Conservation (phyloP, 2,113 vertebrate genomes). For the Oreochromis aureus region DNA sequence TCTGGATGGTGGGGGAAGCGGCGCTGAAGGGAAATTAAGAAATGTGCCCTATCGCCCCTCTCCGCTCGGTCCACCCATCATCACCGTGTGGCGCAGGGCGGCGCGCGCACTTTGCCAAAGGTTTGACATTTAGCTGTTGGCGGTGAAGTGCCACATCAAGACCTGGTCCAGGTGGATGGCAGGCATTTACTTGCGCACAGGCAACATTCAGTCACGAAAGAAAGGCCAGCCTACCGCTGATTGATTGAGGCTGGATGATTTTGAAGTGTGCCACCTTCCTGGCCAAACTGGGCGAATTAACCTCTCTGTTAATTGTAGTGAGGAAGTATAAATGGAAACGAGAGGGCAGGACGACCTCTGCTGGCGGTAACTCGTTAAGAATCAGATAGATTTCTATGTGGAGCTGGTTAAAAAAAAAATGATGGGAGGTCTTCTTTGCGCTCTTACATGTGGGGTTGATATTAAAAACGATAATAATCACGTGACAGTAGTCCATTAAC, state of each 20-base stretch:
- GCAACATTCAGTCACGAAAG: neutral
- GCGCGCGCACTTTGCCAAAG: conserved; percentile 26
- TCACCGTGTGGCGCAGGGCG: conserved; percentile 53
- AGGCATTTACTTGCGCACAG: neutral
- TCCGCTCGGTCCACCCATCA: conserved; percentile 59
- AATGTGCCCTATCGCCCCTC: conserved; percentile 58
- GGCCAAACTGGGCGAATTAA: conserved; percentile 12
- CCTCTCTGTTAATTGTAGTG: conserved; percentile 5
- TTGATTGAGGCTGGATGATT: neutral
- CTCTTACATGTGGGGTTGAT: neutral
- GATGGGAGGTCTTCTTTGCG: neutral
- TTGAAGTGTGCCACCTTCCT: neutral
- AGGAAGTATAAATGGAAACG: neutral
- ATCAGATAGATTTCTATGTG: neutral
- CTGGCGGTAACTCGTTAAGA: neutral
- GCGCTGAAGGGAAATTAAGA: conserved; percentile 40
- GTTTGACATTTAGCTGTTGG: conserved; percentile 27
- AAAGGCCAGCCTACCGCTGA: neutral
- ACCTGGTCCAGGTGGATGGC: neutral
- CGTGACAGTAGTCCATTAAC: neutral
- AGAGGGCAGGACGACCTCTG: conserved; percentile 40
- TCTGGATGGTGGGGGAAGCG: conserved; percentile 12
- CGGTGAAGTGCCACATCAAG: neutral
- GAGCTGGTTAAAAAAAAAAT: neutral
- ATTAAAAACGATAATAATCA: neutral